Conservation (phyloP, 92 coral and sea anemone species). For the Hydrozoanthus gracilis region DNA sequence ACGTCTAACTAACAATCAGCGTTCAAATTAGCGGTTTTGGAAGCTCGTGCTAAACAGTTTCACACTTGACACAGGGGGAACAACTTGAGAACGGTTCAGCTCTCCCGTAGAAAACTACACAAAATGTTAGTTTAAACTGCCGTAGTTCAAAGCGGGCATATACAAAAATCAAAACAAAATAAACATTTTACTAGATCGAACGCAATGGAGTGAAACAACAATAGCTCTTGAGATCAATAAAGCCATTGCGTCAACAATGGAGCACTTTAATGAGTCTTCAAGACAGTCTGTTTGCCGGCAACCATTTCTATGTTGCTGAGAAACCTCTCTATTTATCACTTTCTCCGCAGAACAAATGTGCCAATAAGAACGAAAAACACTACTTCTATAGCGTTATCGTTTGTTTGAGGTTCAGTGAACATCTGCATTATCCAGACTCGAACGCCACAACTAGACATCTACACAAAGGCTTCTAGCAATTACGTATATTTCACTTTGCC, state of each 20-base stretch:
- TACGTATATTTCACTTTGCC: slow-evolving; percentile 16
- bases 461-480: slow-evolving; percentile 4
- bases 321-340: not conserved
- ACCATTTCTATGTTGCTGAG: not conserved
- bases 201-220: not conserved
- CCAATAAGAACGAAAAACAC: not conserved
- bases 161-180: too few species aligned
- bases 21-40: too few species aligned
- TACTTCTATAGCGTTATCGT: not conserved
- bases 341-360: not conserved
- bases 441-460: slow-evolving; percentile 8
- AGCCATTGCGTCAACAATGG: slow-evolving; percentile 12
- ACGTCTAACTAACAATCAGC: too few species aligned
- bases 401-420: not conserved
- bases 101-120: too few species aligned
- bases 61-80: too few species aligned
- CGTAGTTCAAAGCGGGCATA: not conserved
- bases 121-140: not conserved
- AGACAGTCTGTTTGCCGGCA: not conserved
- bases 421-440: not conserved
- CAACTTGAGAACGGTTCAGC: too few species aligned
- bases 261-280: not conserved
- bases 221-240: not conserved
- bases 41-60: too few species aligned
- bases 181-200: too few species aligned